phyloP scores from a whole-genome alignment of 2,113 vertebrate genomes.

The Xerus inauris region DNA sequence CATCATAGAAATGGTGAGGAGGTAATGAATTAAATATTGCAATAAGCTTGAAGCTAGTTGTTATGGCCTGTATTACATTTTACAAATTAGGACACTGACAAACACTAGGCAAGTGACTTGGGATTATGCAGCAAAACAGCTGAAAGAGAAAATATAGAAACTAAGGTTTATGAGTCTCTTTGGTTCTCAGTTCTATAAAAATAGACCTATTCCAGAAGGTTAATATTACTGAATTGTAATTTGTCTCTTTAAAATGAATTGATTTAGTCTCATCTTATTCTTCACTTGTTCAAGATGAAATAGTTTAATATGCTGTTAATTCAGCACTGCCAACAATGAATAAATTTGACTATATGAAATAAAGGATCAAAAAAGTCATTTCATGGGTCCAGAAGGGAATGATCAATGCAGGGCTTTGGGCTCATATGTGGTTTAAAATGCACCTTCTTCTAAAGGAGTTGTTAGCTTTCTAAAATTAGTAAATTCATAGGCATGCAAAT shows the following conservation, averaged over 20 bases:
- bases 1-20: neutral
- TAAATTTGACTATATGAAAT: conserved; percentile 39
- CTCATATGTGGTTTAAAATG: conserved; percentile 39
- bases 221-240: conserved; percentile 66
- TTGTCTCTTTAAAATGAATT: conserved; percentile 63
- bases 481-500: conserved; percentile 39
- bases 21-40: conserved; percentile 1
- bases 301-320: conserved; percentile 33
- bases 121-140: conserved; percentile 55
- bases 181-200: conserved; percentile 69
- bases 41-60: conserved; percentile 22
- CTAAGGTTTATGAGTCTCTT: conserved; percentile 48
- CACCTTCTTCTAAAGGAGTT: conserved; percentile 19
- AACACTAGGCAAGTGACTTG: conserved; percentile 50
- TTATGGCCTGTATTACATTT: conserved; percentile 33
- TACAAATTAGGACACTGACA: conserved; percentile 28
- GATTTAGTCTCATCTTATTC: conserved; percentile 50
- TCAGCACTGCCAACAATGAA: neutral
- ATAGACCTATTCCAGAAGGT: conserved; percentile 55
- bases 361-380: conserved; percentile 23
- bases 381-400: conserved; percentile 36
- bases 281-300: conserved; percentile 43
- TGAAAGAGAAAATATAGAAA: conserved; percentile 59
- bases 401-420: neutral
- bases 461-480: conserved; percentile 54